phyloP scores from a whole-genome alignment of 1,140 invertebrate genomes.

The Drosophila bipectinata region DNA sequence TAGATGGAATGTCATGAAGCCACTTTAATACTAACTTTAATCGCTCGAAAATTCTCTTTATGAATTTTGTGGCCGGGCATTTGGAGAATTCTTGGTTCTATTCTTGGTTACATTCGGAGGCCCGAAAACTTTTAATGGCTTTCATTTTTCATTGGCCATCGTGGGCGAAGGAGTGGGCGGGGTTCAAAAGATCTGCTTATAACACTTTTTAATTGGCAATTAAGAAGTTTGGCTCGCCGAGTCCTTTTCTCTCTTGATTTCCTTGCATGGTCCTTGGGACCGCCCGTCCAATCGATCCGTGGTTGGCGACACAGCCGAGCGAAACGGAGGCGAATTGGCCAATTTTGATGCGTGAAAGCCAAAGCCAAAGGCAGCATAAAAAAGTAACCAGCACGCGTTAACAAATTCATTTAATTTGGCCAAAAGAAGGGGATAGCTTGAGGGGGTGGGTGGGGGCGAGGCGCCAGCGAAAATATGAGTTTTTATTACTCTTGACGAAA shows the following conservation, averaged over 20 bases:
- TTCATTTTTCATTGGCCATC: slow-evolving; percentile 18
- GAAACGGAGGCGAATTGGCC: slow-evolving; percentile 17
- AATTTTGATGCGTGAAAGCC: slow-evolving; percentile 58
- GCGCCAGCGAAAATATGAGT: slow-evolving; percentile 74
- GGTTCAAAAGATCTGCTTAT: slow-evolving; percentile 35
- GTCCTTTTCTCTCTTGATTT: slow-evolving; percentile 30
- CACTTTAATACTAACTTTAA: slow-evolving; percentile 2
- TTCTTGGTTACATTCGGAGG: slow-evolving; percentile 18
- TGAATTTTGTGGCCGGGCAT: slow-evolving; percentile 5
- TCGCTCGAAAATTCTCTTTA: slow-evolving; percentile 26
- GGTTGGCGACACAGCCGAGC: slow-evolving; percentile 20
- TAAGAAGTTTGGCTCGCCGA: slow-evolving; percentile 60
- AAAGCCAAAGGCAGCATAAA: slow-evolving; percentile 53
- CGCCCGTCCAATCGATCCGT: slow-evolving; percentile 54
- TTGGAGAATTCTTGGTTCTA: slow-evolving; percentile 6
- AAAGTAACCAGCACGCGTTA: slow-evolving; percentile 66
- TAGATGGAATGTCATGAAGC: slow-evolving; percentile 18
- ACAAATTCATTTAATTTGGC: slow-evolving; percentile 78
- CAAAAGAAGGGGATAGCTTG: slow-evolving; percentile 5
- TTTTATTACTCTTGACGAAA: slow-evolving; percentile 69
- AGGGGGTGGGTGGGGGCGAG: not conserved
- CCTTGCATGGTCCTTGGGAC: slow-evolving; percentile 16
- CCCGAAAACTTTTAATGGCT: slow-evolving; percentile 60
- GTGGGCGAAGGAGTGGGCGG: not conserved
- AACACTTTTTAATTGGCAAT: slow-evolving; percentile 77